Percentiles rank a stretch among this genome's conserved stretches.
These are phyloP conservation scores for Dryocosmus kuriphilus DNA, from an alignment of 2,888 invertebrate genomes.

Conservation along the genomic window DNA sequence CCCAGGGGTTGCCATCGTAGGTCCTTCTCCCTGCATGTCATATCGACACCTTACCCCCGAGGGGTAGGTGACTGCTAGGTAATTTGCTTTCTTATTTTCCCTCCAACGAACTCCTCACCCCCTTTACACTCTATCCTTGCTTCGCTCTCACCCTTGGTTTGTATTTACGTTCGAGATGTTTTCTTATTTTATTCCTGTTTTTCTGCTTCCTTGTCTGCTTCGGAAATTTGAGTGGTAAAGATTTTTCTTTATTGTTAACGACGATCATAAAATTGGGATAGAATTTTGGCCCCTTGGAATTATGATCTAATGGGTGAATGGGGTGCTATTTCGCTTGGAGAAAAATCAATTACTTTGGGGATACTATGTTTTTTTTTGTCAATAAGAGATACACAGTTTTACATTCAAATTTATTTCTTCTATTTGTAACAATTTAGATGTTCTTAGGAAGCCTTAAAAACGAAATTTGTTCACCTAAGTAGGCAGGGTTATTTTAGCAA, in stretches of 20 bases:
- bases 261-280: constrained; percentile 20
- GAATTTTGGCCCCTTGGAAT: not conserved
- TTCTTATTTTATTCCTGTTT: constrained; percentile 31
- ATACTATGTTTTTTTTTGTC: not conserved
- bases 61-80: constrained; percentile 73
- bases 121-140: constrained; percentile 51
- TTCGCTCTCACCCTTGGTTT: constrained; percentile 21
- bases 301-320: not conserved
- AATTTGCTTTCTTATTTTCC: constrained; percentile 77
- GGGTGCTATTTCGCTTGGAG: not conserved
- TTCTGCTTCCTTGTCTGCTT: constrained; percentile 3
- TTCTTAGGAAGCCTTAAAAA: too few species aligned
- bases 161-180: constrained; percentile 38
- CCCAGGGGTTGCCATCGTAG: constrained; percentile 70
- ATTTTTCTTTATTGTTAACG: constrained; percentile 36
- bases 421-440: not conserved
- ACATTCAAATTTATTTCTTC: not conserved
- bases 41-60: constrained; percentile 75
- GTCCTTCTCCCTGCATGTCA: constrained; percentile 72
- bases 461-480: too few species aligned
- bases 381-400: not conserved
- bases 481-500: too few species aligned
- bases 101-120: constrained; percentile 60
- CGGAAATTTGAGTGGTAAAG: constrained; percentile 15
- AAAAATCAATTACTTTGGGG: not conserved